Percentiles rank a stretch among this genome's conserved stretches.
Evolutionary conservation across 2,113 vertebrate species (phyloP).

Genomic region (Triplophysa dalaica): DNA sequence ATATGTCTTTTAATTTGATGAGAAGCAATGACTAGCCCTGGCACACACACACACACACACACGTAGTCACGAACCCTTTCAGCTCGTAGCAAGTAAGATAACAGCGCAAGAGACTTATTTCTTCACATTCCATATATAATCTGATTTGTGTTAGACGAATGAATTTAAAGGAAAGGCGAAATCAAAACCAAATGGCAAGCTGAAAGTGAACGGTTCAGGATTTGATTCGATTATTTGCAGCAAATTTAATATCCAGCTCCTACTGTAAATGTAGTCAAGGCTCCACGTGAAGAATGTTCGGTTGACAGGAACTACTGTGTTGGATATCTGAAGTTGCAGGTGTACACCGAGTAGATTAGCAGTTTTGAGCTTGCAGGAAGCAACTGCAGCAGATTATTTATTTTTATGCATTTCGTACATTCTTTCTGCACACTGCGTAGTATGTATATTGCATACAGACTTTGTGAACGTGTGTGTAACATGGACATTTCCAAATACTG

Average conservation of each 20-base stretch:
- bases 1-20: slow-evolving; percentile 48
- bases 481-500: no score
- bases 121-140: slow-evolving; percentile 15
- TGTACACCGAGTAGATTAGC: slow-evolving; percentile 18
- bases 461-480: no score
- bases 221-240: slow-evolving; percentile 38
- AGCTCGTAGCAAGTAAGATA: not conserved
- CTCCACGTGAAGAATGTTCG: not conserved
- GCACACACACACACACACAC: slow-evolving; percentile 3
- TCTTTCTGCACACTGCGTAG: not conserved
- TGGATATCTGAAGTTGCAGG: not conserved
- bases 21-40: slow-evolving; percentile 14
- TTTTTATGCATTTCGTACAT: not conserved
- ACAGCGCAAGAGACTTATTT: slow-evolving; percentile 25
- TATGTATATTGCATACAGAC: no score
- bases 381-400: not conserved
- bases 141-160: slow-evolving; percentile 31
- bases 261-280: slow-evolving; percentile 46
- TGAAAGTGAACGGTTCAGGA: slow-evolving; percentile 37
- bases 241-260: slow-evolving; percentile 47
- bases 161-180: slow-evolving; percentile 22
- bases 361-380: not conserved
- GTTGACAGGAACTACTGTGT: not conserved
- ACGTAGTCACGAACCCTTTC: not conserved
- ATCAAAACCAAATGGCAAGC: not conserved